Conservation (phyloP, 2,113 vertebrate species). For the Tachysurus vachellii region DNA sequence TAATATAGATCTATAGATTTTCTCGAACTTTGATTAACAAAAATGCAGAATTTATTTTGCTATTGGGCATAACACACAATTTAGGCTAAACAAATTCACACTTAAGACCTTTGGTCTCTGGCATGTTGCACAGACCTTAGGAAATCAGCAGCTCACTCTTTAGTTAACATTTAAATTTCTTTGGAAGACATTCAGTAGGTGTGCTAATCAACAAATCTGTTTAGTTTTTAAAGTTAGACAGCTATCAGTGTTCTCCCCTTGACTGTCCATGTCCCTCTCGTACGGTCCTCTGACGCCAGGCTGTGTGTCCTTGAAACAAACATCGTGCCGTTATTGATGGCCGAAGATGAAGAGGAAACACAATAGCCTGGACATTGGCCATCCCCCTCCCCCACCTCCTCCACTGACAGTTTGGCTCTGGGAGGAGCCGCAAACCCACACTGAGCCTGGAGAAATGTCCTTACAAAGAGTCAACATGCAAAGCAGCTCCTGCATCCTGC, state of each 20-base stretch:
- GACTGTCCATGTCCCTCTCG: not conserved
- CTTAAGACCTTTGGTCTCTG: not conserved
- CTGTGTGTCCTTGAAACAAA: slow-evolving; percentile 5
- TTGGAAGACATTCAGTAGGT: not conserved
- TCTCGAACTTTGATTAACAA: not conserved
- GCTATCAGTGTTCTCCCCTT: not conserved
- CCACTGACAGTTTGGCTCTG: slow-evolving; percentile 18
- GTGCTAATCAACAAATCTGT: not conserved
- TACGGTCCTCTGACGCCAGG: not conserved
- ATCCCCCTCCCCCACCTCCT: slow-evolving; percentile 37
- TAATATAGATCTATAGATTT: not conserved
- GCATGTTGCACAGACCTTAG: not conserved
- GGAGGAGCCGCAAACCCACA: slow-evolving; percentile 37
- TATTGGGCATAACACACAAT: not conserved
- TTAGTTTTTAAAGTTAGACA: not conserved
- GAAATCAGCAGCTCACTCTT: not conserved
- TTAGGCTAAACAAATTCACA: not conserved
- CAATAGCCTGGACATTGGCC: slow-evolving; percentile 49
- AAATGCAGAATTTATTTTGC: not conserved
- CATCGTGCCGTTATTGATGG: slow-evolving; percentile 19
- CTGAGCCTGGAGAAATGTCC: slow-evolving; percentile 27
- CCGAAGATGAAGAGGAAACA: slow-evolving; percentile 31
- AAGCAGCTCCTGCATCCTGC: not conserved
- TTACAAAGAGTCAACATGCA: slow-evolving; percentile 32
- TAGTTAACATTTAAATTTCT: not conserved